These are phyloP conservation scores for Sarcophaga subvicina DNA, from an alignment of 2,888 invertebrate genomes.

Conservation along the genomic window DNA sequence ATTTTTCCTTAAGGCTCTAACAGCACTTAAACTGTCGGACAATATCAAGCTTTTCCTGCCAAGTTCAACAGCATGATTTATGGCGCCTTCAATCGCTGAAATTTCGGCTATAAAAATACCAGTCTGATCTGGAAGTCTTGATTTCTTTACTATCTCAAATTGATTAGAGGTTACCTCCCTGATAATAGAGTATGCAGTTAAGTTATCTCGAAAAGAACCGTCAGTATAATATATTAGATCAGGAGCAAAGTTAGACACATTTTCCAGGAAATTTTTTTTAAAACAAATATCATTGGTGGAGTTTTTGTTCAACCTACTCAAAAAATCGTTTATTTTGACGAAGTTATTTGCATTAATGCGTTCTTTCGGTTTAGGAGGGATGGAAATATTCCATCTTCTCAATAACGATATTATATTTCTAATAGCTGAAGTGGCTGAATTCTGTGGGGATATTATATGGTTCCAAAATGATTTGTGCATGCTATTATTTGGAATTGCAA, in stretches of 20 bases:
- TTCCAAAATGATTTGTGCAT: constrained; percentile 1
- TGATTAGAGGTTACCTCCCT: neutral
- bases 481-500: neutral
- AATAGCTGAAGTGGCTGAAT: neutral
- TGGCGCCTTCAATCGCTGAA: neutral
- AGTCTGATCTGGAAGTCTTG: neutral
- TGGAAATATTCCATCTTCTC: neutral
- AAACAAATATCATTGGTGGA: neutral
- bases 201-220: constrained; percentile 8
- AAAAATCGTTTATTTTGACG: neutral
- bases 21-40: too few relatives aligned
- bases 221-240: neutral
- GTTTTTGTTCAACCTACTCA: neutral
- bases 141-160: neutral
- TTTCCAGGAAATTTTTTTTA: neutral
- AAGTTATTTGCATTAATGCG: neutral
- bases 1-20: too few relatives aligned
- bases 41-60: too few relatives aligned
- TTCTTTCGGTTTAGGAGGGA: neutral
- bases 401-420: neutral
- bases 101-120: neutral
- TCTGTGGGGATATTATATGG: neutral
- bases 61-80: neutral
- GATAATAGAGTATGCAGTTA: neutral
- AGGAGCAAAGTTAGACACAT: neutral